Base-by-base conservation (phyloP, 2,113 vertebrate species). In the Sapajus apella region DNA sequence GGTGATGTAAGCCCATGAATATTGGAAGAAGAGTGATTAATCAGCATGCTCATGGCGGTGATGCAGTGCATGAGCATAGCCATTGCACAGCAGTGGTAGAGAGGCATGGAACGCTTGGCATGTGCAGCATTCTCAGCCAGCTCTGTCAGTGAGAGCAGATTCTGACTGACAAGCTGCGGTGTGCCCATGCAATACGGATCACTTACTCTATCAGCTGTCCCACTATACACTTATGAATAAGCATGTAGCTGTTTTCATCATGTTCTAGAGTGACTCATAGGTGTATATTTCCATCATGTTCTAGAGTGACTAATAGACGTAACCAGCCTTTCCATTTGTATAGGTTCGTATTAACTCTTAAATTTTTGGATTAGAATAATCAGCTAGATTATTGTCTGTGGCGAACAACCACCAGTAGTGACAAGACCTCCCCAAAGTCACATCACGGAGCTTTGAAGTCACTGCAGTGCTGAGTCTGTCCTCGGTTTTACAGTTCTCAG, bases 31-130 rank as follows among this genome's bases (percentile, higher is more conserved):
- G 30, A 10, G 27, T 66, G 11, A 92, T 82, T 45, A 20, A 23
- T n/a, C 77, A 79, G 16, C 18, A 1, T n/a, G 61, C 17, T 18
- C 43, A 12, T 17, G 8, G 52, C 75, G 6, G 40, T 20, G 23
- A 1, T 7, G 0, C n/a, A n/a, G 0, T 55, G 5, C 23, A 13
- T 2, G 13, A 35, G 37, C 37, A 18, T 1, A 50, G 72, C 10
- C 1, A 20, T 21, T 56, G 27, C 14, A 45, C 13, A 13, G 45
- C 79, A 6, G 1, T 76, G 68, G 20, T 70, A 5, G 18, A 52
- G 27, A 32, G 17, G 84, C 43, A 40, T 47, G n/a, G 35, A 12
- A 7, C 0, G 16, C 30, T 35, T 96, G 76, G 35, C n/a, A 1
- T 7, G 1, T 73, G 23, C 4, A 40, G 27, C 17, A 23, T 37